Base-by-base conservation (phyloP, 2,797 vertebrate genomes). In the Notoglanidium macrostoma region DNA sequence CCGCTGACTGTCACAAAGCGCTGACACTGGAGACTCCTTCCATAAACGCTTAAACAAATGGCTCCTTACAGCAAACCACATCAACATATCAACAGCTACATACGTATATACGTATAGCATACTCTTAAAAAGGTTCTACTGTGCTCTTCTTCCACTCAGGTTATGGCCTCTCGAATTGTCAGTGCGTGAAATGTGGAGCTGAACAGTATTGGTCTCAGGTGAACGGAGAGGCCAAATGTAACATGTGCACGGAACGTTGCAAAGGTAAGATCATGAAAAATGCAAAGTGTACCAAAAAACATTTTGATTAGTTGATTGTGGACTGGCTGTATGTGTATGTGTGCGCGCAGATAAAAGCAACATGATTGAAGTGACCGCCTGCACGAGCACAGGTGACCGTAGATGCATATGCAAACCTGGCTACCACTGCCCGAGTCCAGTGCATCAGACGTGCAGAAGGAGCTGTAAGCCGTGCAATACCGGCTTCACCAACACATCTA, bases 381-480 rank as follows among this genome's bases (percentile, higher is more conserved):
- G 92, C 68, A 67, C 72, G 2, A 32, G 12, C 4, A 32, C 1
- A 1, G 35, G 10, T 23, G 83, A 88, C 57, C 86, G 92, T 0
- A 5, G 17, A 0, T 92, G 91, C 72, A 46, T 65, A 44, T 92
- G 92, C 73, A 73, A 83, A 49, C 49, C 70, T 5, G 92, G 92
- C 6, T 83, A 67, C 76, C 90, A 61, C 86, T 92, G 92, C 23
- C 1, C 1, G 0, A 46, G n/a, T 26, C 0, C 4, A 0, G 2
- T 3, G 46, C 61, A 23, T 6, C 54, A 23, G 61, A 91, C 65
- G 83, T 92, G 92, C 86, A 68, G 90, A 67, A 79, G 44, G 9
- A 0, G 5, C 1, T 92, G 92, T 46, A 0, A 4, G 29, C 86
- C 55, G 0, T 92, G 92, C 76, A 0, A 0, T 23, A 10, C 1